Base-by-base conservation (phyloP, 2,797 vertebrate species). In the Chaunax sp. region DNA sequence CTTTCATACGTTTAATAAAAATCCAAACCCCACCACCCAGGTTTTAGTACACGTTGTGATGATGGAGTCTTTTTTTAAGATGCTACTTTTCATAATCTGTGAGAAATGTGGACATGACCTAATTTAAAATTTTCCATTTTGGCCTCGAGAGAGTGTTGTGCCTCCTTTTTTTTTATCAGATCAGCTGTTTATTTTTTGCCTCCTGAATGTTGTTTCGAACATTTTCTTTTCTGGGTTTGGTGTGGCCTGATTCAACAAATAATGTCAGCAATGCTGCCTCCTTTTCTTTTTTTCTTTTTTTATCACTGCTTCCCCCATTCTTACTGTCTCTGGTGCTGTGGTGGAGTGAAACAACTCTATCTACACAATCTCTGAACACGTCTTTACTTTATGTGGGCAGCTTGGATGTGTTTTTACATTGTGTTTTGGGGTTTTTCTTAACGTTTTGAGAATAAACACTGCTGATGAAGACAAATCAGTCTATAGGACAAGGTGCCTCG, bases 181-280 rank as follows among this genome's bases (percentile, higher is more conserved):
- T 72, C 64, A 83, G 66, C 66, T 75, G 63, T 78, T 81, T 81
- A 78, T 75, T 84, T 84, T 64, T 69, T 52, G 69, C 1, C 45
- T 62, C 28, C 35, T 54, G 62, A 69, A 76, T 72, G 67, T 71
- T 76, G 55, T 72, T 67, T 64, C n/a, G 68, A 59, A 10, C 45
- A 56, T 38, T 44, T 47, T 64, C 56, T 44, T 15, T 40, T 16
- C 20, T 2, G 8, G 19, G 1, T 62, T 44, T 64, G 52, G 20
- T 3, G 15, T 80, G 81, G 55, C 71, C 79, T 82, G 64, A 80
- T 83, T 82, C 44, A 43, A 73, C 62, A 62, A 33, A 72, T 56
- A 64, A 52, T 28, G 37, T 82, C 73, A 75, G 70, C 69, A 7
- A 49, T 1, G 50, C 37, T 49, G n/a, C 20, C 25, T 57, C 15